Percentiles rank a stretch among this genome's conserved stretches.
phyloP scores from a whole-genome alignment of 2,797 vertebrate species.

The Xyrichtys novacula region DNA sequence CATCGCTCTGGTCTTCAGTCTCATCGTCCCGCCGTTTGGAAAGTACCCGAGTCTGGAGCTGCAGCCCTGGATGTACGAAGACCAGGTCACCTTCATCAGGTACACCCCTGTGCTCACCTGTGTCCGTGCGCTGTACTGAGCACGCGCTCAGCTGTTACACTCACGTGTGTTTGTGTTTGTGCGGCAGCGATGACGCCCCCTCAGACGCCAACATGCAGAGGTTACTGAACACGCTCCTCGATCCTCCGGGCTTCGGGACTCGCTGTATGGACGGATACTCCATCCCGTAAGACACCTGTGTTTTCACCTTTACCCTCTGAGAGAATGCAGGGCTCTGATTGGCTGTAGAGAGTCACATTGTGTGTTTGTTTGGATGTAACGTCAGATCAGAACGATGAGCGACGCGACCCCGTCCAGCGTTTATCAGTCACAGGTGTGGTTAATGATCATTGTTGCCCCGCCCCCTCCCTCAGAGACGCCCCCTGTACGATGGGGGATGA shows the following conservation, averaged over 20 bases:
- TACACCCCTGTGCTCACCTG: conserved; percentile 55
- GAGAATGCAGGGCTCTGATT: too few species aligned
- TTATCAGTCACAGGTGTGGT: neutral
- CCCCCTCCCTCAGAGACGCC: conserved; percentile 61
- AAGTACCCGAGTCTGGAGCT: conserved; percentile 95
- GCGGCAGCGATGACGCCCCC: conserved; percentile 91
- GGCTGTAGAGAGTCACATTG: too few species aligned
- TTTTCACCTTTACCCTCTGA: too few species aligned
- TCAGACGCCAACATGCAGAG: conserved; percentile 87
- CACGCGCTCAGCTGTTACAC: neutral
- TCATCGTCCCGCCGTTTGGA: conserved; percentile 97
- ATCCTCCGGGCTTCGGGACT: conserved; percentile 92
- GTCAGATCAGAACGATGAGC: too few species aligned
- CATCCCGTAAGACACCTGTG: conserved; percentile 84
- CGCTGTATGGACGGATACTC: conserved; percentile 93
- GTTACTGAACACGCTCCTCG: conserved; percentile 86
- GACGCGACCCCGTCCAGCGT: too few species aligned
- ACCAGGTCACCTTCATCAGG: conserved; percentile 97
- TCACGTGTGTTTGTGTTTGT: neutral
- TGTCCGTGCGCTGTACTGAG: too few species aligned
- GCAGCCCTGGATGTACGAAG: conserved; percentile 97
- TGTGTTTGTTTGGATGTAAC: too few species aligned
- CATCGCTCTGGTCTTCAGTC: conserved; percentile 95
- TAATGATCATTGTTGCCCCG: neutral
- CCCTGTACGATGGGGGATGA: conserved; percentile 79